phyloP scores from a whole-genome alignment of 64 coral and sea anemone species.

The Porites lutea region DNA sequence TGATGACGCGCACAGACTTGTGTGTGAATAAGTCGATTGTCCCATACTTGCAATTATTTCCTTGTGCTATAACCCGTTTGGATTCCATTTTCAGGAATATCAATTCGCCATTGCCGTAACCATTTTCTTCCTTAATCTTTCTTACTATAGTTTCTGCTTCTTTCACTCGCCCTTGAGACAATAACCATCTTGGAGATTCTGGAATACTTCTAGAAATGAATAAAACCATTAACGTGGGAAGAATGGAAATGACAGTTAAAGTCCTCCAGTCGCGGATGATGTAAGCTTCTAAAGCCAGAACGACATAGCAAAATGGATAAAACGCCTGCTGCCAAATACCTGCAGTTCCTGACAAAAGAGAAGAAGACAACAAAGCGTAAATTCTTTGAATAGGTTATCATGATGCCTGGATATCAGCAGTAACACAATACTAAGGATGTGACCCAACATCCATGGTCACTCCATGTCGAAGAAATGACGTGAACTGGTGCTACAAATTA shows the following conservation, averaged over 20 bases:
- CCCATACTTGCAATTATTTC: neutral
- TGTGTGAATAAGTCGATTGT: constrained; percentile 10
- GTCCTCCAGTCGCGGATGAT: constrained; percentile 51
- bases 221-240: constrained; percentile 52
- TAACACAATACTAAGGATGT: no score
- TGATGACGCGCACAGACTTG: constrained; percentile 19
- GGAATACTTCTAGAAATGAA: constrained; percentile 56
- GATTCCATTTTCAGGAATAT: constrained; percentile 7
- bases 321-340: constrained; percentile 63
- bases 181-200: constrained; percentile 59
- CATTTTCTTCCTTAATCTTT: constrained; percentile 27
- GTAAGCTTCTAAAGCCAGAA: constrained; percentile 39
- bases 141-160: constrained; percentile 47
- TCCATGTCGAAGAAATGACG: no score
- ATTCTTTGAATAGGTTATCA: neutral
- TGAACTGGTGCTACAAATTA: no score
- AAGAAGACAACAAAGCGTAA: neutral
- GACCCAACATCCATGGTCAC: no score
- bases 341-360: constrained; percentile 21
- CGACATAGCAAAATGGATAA: constrained; percentile 48
- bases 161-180: constrained; percentile 3
- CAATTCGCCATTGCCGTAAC: neutral
- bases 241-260: constrained; percentile 36
- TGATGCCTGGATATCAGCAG: no score
- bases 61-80: neutral